Percentiles rank a stretch among this genome's conserved stretches.
phyloP scores from a whole-genome alignment of 2,113 vertebrate genomes.

The Patagioenas fasciata region DNA sequence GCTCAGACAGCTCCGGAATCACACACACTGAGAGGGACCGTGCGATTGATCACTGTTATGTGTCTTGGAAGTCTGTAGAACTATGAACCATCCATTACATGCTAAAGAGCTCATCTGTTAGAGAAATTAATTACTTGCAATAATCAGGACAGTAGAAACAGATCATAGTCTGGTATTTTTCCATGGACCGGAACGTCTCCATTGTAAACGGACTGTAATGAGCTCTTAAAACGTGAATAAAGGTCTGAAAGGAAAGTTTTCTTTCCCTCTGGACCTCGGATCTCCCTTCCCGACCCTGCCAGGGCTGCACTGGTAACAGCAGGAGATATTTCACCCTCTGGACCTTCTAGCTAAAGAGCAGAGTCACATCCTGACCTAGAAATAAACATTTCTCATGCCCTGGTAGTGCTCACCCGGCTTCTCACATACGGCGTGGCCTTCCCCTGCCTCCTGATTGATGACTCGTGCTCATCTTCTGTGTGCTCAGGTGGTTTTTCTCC shows the following conservation, averaged over 20 bases:
- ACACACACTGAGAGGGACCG: accelerated
- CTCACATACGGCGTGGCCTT: neutral
- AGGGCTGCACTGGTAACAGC: neutral
- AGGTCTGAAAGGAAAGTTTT: neutral
- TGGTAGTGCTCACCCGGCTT: neutral
- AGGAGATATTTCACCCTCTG: neutral
- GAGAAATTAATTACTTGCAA: neutral
- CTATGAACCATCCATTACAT: neutral
- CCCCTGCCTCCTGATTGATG: neutral
- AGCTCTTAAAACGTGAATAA: neutral
- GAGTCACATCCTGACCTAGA: neutral
- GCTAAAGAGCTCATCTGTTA: neutral
- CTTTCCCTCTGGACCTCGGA: neutral
- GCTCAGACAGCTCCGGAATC: neutral
- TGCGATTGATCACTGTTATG: accelerated
- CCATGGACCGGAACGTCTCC: accelerated
- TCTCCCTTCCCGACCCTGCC: neutral
- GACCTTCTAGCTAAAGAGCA: neutral
- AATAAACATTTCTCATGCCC: neutral
- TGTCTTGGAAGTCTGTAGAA: neutral
- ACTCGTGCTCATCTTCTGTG: neutral
- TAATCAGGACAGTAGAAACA: neutral
- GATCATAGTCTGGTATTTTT: neutral
- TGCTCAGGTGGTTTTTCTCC: neutral
- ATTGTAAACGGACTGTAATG: neutral